Percentiles rank a stretch among this genome's conserved stretches.
These are phyloP conservation scores for Eupeodes latifasciatus DNA, from an alignment of 2,888 invertebrate species.

Conservation along the genomic window DNA sequence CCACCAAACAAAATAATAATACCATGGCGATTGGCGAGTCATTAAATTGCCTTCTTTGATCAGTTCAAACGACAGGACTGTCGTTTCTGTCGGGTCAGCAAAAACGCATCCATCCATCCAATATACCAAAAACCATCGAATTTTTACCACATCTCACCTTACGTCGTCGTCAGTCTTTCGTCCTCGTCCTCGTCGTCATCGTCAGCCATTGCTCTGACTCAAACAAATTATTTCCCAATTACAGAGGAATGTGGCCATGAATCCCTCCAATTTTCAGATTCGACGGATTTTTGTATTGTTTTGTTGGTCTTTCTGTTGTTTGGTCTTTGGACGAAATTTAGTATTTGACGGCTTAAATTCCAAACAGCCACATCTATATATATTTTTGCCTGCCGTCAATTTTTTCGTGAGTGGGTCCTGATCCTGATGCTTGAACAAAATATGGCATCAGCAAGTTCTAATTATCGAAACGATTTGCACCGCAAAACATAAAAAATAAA, in stretches of 20 bases:
- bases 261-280: conserved; percentile 52
- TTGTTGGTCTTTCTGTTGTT: background rate
- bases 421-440: conserved; percentile 13
- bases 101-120: background rate
- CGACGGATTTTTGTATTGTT: background rate
- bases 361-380: conserved; percentile 34
- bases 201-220: background rate
- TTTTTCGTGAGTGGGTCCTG: conserved; percentile 17
- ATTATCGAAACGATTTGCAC: conserved; percentile 73
- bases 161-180: background rate
- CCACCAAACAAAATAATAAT: conserved; percentile 8
- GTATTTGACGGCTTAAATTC: conserved; percentile 60
- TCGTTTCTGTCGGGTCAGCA: conserved; percentile 30
- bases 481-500: conserved; percentile 9
- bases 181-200: background rate
- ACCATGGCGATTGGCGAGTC: background rate
- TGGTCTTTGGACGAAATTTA: conserved; percentile 16
- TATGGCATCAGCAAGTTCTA: conserved; percentile 68
- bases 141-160: background rate
- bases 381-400: background rate
- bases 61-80: conserved; percentile 10
- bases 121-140: background rate
- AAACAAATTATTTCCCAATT: conserved; percentile 74
- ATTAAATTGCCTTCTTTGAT: conserved; percentile 51
- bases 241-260: conserved; percentile 66